Base-by-base conservation (phyloP, 2,888 invertebrate species). In the Cancer borealis region DNA sequence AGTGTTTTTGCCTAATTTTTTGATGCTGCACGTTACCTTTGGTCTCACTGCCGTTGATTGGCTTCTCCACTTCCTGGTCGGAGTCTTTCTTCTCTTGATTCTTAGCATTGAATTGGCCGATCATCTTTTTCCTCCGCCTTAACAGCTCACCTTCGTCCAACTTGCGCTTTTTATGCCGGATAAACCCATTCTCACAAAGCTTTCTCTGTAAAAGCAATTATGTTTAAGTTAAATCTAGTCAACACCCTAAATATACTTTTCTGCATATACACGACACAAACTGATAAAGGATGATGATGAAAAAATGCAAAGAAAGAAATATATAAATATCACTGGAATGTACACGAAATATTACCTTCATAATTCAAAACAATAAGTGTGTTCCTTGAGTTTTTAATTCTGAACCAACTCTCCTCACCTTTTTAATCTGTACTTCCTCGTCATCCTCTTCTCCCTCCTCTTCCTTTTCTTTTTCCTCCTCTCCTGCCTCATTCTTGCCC, bases 41-140 rank as follows among this genome's bases (percentile, higher is more conserved):
- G 39, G 21, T 92, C 8, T 95, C 95, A 88, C 79, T 91, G 88
- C 92, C 87, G 91, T 93, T 93, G 17, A 92, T 26, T 8, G 91
- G 88, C 79, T 93, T 95, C 49, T 95, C 95, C 6, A 17, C 47
- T 30, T 94, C 94, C 79, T 91, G 94, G 49, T 95, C 95, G 6
- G 93, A 93, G 26, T 95, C 95, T 92, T 95, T 95, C 92, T 93
- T 93, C 91, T 95, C 95, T 79, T 47, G 92, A 46, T 95, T 95
- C 66, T 95, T 95, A 17, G 95, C 95, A 93, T 95, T 95, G 73
- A 95, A 94, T 47, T 95, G 93, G 84, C 94, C 92, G 21, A 95
- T 95, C 95, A 95, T 95, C 92, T 94, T 95, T 30, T 95, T 94
- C n/a, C 95, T 92, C 87, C 92, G 93, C 6, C 95, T 60, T 21